These are phyloP conservation scores for Bimastos eiseni DNA, from an alignment of 2,888 invertebrate genomes.

Conservation along the genomic window DNA sequence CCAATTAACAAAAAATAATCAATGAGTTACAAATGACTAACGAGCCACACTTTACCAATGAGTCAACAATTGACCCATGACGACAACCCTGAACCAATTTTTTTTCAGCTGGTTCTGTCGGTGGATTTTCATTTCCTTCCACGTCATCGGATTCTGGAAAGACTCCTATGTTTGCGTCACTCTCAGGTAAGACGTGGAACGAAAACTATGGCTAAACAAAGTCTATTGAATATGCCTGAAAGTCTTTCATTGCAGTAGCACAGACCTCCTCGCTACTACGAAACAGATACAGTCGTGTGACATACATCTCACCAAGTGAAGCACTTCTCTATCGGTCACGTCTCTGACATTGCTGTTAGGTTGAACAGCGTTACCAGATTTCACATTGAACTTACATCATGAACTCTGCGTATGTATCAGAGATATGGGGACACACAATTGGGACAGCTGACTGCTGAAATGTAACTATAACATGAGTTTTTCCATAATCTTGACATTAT, in stretches of 20 bases:
- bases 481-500: not conserved
- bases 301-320: too few relatives aligned
- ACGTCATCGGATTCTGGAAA: not conserved
- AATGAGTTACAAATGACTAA: not conserved
- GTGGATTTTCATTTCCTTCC: not conserved
- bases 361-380: not conserved
- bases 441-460: not conserved
- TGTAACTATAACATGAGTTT: not conserved
- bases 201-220: not conserved
- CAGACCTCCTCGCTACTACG: not conserved
- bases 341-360: not conserved
- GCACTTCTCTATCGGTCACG: not conserved
- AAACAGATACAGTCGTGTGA: not conserved
- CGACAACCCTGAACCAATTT: not conserved
- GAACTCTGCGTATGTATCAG: too few relatives aligned
- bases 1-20: not conserved
- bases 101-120: not conserved
- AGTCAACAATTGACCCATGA: not conserved
- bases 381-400: not conserved
- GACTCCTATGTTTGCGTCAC: not conserved
- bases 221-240: not conserved
- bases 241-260: not conserved
- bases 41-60: too few relatives aligned
- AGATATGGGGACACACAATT: too few relatives aligned
- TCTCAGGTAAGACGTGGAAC: not conserved